These are phyloP conservation scores for Thymelicus lineola DNA, from an alignment of 2,888 invertebrate genomes.

Conservation along the genomic window DNA sequence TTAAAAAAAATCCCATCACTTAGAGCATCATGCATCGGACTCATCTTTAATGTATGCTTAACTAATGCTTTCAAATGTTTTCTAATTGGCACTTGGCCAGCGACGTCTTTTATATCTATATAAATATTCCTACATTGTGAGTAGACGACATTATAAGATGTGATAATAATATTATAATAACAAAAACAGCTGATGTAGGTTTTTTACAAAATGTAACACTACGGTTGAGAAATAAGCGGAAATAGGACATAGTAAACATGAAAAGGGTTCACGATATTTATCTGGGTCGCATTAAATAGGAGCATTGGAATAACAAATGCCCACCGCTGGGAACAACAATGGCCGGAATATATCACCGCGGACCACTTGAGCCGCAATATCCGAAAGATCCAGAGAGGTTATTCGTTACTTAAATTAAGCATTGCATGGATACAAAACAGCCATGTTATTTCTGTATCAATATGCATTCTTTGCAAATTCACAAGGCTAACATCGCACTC, in stretches of 20 bases:
- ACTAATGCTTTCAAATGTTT: too few relatives aligned
- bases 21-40: too few relatives aligned
- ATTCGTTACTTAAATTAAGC: slow-evolving; percentile 23
- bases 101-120: too few relatives aligned
- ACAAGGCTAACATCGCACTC: neutral
- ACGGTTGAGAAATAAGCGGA: slow-evolving; percentile 12
- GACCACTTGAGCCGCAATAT: slow-evolving; percentile 25
- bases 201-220: slow-evolving; percentile 6
- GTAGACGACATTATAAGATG: too few relatives aligned
- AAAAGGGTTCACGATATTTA: slow-evolving; percentile 32
- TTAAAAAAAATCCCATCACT: too few relatives aligned
- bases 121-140: too few relatives aligned
- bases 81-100: too few relatives aligned
- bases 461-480: neutral
- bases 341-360: slow-evolving; percentile 26
- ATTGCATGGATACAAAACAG: slow-evolving; percentile 1
- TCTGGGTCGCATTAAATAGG: slow-evolving; percentile 32
- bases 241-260: slow-evolving; percentile 26
- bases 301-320: slow-evolving; percentile 28
- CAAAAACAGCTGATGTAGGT: neutral
- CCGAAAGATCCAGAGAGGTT: slow-evolving; percentile 14
- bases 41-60: too few relatives aligned
- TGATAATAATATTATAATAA: neutral
- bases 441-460: neutral
- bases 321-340: slow-evolving; percentile 31